Evolutionary conservation across 1,140 invertebrate genomes (phyloP).

Genomic region (Musca vetustissima): DNA sequence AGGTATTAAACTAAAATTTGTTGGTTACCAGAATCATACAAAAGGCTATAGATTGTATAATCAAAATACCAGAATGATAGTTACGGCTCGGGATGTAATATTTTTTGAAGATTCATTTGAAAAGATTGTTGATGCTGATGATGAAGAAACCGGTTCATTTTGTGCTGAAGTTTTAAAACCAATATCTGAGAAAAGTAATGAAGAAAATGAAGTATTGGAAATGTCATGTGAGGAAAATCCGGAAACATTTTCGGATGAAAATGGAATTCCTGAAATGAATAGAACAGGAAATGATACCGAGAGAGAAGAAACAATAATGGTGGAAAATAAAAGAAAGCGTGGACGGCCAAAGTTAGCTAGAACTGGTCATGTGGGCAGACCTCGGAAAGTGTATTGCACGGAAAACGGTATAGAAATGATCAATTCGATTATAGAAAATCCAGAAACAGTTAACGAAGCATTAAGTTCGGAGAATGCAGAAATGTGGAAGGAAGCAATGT

Average conservation of each 20-base stretch:
- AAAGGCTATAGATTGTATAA: too few species aligned
- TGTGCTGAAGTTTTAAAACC: too few species aligned
- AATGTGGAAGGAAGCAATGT: conserved; percentile 42
- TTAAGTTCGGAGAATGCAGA: conserved; percentile 24
- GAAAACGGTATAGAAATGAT: neutral
- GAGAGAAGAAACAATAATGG: neutral
- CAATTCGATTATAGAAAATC: conserved; percentile 9
- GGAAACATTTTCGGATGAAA: neutral
- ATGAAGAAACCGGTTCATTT: neutral
- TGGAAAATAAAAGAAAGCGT: neutral
- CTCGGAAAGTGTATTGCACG: conserved; percentile 9
- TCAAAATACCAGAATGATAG: neutral
- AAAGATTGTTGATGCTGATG: neutral
- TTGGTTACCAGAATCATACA: too few species aligned
- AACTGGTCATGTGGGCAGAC: conserved; percentile 9
- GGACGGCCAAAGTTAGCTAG: conserved; percentile 20
- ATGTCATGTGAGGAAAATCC: too few species aligned
- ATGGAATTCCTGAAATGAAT: neutral
- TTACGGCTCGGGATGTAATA: conserved; percentile 18
- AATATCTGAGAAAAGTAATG: too few species aligned
- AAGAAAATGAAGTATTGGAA: neutral
- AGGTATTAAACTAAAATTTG: conserved; percentile 15
- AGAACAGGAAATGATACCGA: neutral
- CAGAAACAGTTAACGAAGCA: conserved; percentile 8
- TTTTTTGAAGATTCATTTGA: conserved; percentile 25